Conservation (phyloP, 1,140 invertebrate species). For the Drosophila bifasciata region DNA sequence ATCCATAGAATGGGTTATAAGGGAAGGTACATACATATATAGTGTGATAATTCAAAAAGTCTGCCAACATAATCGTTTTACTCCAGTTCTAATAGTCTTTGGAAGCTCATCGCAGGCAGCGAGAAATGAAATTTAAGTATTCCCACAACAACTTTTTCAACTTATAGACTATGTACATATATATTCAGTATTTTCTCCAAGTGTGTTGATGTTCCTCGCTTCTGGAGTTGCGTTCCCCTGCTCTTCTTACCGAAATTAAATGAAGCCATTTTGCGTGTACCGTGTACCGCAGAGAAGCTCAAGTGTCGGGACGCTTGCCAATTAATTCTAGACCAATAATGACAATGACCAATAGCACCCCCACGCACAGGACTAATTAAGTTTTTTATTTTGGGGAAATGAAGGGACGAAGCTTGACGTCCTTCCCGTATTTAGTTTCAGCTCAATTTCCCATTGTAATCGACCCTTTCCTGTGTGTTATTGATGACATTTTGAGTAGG, state of each 20-base stretch:
- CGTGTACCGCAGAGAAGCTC: constrained; percentile 26
- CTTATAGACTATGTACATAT: too few relatives aligned
- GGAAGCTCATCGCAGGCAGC: too few relatives aligned
- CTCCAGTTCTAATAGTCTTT: too few relatives aligned
- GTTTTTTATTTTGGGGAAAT: constrained; percentile 2
- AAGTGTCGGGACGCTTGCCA: constrained; percentile 30
- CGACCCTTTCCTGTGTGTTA: constrained; percentile 30
- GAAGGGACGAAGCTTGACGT: constrained; percentile 13
- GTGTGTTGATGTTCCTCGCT: too few relatives aligned
- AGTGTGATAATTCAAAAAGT: too few relatives aligned
- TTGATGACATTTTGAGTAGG: constrained; percentile 64
- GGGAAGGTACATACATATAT: too few relatives aligned
- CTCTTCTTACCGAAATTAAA: constrained; percentile 53
- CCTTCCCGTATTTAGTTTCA: constrained; percentile 40
- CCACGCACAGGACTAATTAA: constrained; percentile 32
- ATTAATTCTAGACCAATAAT: constrained; percentile 32
- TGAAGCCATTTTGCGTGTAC: constrained; percentile 56
- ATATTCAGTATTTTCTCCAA: too few relatives aligned
- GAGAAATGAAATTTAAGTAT: too few relatives aligned
- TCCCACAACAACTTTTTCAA: too few relatives aligned
- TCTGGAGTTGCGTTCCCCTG: not conserved
- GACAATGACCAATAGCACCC: constrained; percentile 10
- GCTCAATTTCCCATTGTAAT: constrained; percentile 43
- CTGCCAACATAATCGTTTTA: too few relatives aligned
- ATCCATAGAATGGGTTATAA: too few relatives aligned